Evolutionary conservation across 2,797 vertebrate genomes (phyloP).

Genomic region (Poliocrania exsul): DNA sequence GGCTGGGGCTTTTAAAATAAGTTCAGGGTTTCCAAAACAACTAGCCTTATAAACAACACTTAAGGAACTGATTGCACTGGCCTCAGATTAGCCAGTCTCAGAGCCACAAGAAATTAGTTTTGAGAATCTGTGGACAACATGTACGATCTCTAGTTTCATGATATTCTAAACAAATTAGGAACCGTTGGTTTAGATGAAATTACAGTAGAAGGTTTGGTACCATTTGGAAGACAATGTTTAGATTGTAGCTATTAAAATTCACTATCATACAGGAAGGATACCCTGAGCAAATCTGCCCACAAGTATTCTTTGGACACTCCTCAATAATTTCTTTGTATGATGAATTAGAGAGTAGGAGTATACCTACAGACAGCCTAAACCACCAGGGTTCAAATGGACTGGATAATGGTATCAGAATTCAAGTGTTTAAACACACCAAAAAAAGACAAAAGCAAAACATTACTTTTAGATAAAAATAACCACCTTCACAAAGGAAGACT

Average conservation of each 20-base stretch:
- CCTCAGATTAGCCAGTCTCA: background rate
- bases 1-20: background rate
- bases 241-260: background rate
- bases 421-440: background rate
- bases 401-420: background rate
- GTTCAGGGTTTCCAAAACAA: background rate
- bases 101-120: background rate
- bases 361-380: background rate
- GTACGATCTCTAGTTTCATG: background rate
- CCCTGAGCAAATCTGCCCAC: background rate
- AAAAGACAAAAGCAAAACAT: background rate
- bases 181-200: background rate
- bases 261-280: background rate
- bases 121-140: background rate
- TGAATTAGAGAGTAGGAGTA: background rate
- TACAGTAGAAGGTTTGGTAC: background rate
- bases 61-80: background rate
- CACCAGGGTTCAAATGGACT: background rate
- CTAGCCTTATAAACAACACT: background rate
- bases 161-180: background rate
- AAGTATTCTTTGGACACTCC: background rate
- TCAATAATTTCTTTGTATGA: background rate
- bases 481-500: background rate
- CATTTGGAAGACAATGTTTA: background rate
- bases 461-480: background rate